Base-by-base conservation (phyloP, 2,797 vertebrate species). In the Telmatherina bonti region DNA sequence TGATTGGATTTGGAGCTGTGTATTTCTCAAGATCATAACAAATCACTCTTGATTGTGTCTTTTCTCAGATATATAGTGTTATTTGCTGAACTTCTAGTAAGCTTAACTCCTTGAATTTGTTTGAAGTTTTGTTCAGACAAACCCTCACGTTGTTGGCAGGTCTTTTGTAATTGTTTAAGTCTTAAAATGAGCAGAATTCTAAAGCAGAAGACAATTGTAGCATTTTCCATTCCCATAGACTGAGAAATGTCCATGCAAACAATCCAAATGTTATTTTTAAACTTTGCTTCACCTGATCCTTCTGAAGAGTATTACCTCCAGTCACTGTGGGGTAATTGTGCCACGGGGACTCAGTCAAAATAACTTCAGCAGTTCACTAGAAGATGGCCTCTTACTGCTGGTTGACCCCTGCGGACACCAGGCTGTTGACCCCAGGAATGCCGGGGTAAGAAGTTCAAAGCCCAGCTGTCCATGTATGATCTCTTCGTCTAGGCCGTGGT, bases 361-460 rank as follows among this genome's bases (percentile, higher is more conserved):
- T 88, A 93, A 89, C 82, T 85, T 81, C 60, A n/a, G 70, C 72
- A 85, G 85, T 90, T 91, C 82, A 86, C 70, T 81, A 65, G 80
- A 89, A 91, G 88, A 83, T 29, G 80, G 86, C 90, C 86, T 92
- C 91, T 91, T 87, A 81, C 85, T 84, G 86, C 87, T 88, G 87
- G 74, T 82, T 90, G 90, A 91, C 89, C 89, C 82, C 72, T 68
- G 86, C 16, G 74, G 85, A 89, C 91, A 91, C 90, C 89, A 84
- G 88, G 90, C 90, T 90, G 90, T 89, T 93, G 92, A 93, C 92
- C 90, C 82, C 85, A 71, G 86, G 88, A 90, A 77, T 76, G 35
- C 72, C 49, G 85, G 88, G 91, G 92, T 93, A 91, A 91, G 85
- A 86, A 92, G 90, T 93, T 93, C 92, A 93, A 93, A 92, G 90